Evolutionary conservation across 2,113 vertebrate species (phyloP).

Genomic region (Pavo muticus): DNA sequence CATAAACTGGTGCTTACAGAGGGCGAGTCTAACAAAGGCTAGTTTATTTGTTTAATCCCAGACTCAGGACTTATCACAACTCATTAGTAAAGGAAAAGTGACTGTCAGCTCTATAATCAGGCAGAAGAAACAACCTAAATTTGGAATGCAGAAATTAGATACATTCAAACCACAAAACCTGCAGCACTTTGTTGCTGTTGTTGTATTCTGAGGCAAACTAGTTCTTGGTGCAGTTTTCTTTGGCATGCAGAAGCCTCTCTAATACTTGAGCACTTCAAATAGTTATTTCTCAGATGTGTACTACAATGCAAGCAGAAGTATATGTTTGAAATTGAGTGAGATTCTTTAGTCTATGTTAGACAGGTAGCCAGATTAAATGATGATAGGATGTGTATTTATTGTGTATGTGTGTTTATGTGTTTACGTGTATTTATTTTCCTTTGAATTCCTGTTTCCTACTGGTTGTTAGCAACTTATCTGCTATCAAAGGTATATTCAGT

Average conservation of each 20-base stretch:
- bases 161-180: conserved; percentile 41
- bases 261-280: background rate
- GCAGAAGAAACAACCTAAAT: conserved; percentile 33
- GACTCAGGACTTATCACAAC: background rate
- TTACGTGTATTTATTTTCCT: background rate
- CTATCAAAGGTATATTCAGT: background rate
- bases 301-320: background rate
- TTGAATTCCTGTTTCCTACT: background rate
- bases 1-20: background rate
- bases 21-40: background rate
- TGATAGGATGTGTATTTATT: background rate
- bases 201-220: conserved; percentile 6
- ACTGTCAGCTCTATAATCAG: background rate
- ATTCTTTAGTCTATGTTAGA: background rate
- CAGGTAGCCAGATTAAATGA: background rate
- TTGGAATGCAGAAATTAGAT: conserved; percentile 52
- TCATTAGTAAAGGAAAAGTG: background rate
- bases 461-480: background rate
- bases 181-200: background rate
- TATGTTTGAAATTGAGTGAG: background rate
- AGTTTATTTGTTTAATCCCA: background rate
- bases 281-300: background rate
- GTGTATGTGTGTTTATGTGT: too few species aligned
- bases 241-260: background rate
- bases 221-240: background rate